Evolutionary conservation across 2,797 vertebrate species (phyloP).

Genomic region (Enteromius anoplus): DNA sequence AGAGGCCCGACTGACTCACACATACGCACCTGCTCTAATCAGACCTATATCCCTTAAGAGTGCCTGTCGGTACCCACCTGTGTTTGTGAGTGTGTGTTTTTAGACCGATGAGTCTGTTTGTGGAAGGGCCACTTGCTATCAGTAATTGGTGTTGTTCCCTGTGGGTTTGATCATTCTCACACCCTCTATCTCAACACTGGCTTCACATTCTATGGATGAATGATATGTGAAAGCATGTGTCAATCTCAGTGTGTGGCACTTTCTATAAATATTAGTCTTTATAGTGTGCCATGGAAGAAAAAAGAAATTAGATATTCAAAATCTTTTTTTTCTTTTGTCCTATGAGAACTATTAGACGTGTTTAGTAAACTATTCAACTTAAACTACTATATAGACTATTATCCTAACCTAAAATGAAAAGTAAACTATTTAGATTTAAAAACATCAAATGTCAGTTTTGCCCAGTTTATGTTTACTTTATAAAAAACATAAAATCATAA

Average conservation of each 20-base stretch:
- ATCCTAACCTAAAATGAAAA: not conserved
- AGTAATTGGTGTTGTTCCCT: constrained; percentile 55
- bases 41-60: constrained; percentile 40
- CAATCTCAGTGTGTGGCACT: not conserved
- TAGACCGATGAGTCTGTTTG: constrained; percentile 54
- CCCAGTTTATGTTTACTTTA: not conserved
- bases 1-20: constrained; percentile 43
- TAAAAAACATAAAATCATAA: not conserved
- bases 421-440: not conserved
- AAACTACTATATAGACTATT: not conserved
- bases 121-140: constrained; percentile 16
- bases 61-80: constrained; percentile 34
- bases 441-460: not conserved
- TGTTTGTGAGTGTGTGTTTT: constrained; percentile 20
- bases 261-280: not conserved
- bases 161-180: constrained; percentile 63
- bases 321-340: not conserved
- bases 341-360: not conserved
- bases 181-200: constrained; percentile 52
- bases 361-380: not conserved
- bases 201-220: constrained; percentile 64
- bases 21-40: constrained; percentile 41
- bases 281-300: not conserved
- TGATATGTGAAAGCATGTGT: constrained; percentile 38
- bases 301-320: not conserved